Base-by-base conservation (phyloP, 2,113 vertebrate genomes). In the Lampris megalopsis region DNA sequence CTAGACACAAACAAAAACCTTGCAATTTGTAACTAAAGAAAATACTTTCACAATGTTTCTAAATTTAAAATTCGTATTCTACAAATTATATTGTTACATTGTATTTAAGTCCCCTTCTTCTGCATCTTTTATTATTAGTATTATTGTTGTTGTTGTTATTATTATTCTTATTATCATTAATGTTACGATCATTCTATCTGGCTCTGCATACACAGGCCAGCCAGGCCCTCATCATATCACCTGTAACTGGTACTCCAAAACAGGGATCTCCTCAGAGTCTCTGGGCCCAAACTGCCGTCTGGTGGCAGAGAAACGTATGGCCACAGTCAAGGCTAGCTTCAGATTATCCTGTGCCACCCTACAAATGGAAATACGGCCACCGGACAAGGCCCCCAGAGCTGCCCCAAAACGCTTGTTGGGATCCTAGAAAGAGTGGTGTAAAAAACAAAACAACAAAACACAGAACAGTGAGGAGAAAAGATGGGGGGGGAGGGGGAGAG, bases 201-300 rank as follows among this genome's bases (percentile, higher is more conserved):
- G 43, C 1, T 45, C 4, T 45, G 7, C 4, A 45, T 45, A 45
- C 43, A 45, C 7, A 24, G 43, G 43, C 7, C 43, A 45, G 4
- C 42, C 3, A 24, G 24, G 24, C 36, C 1, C 4, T 37, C 11
- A 36, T 0, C 24, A 24, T 11, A 68, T 64, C 4, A 98, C 97
- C 96, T 99, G 98, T 60, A 94, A 68, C 73, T 97, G 97, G 75
- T 99, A 99, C 68, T 99, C 98, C 7, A 99, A 89, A 6, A 99
- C 96, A 0, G 97, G 97, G 2, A 97, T 81, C 82, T 99, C 98
- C 62, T 96, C 93, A 0, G 74, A 40, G 5, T 94, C 93, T 8
- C 79, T 92, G 5, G 97, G 97, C n/a, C 97, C 97, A 87, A 99
- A 99, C 91, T 99, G 98, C 3, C 69, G 54, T 1, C 98, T 95